Conservation (phyloP, 2,113 vertebrate species). For the Sinocyclocheilus anophthalmus region DNA sequence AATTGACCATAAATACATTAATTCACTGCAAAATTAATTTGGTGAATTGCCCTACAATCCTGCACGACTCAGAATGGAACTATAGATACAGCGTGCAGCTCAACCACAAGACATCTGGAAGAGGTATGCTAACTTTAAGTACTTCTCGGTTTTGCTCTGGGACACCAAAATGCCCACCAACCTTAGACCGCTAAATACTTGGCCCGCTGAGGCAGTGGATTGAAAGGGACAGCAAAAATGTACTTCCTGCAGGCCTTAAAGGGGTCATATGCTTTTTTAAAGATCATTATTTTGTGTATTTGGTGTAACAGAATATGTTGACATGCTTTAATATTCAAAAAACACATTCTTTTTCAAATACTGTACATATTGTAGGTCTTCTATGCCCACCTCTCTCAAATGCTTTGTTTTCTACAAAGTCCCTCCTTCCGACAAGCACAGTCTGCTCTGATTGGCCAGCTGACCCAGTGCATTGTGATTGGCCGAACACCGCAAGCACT, state of each 20-base stretch:
- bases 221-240: conserved; percentile 37
- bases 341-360: no score
- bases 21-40: background rate
- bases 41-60: conserved; percentile 8
- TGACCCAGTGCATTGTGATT: no score
- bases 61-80: conserved; percentile 15
- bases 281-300: no score
- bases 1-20: background rate
- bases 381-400: no score
- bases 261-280: no score
- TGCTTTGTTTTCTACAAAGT: no score
- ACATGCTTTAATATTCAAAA: no score
- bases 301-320: no score
- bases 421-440: no score
- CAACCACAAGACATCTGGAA: conserved; percentile 12
- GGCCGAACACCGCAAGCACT: no score
- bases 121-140: background rate
- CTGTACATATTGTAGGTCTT: no score
- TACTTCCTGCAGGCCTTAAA: background rate
- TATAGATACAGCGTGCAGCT: background rate
- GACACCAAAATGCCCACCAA: conserved; percentile 20
- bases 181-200: conserved; percentile 71
- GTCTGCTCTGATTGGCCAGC: no score
- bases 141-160: background rate
- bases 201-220: conserved; percentile 61